Conservation (phyloP, 2,797 vertebrate genomes). For the Chrysolophus pictus region DNA sequence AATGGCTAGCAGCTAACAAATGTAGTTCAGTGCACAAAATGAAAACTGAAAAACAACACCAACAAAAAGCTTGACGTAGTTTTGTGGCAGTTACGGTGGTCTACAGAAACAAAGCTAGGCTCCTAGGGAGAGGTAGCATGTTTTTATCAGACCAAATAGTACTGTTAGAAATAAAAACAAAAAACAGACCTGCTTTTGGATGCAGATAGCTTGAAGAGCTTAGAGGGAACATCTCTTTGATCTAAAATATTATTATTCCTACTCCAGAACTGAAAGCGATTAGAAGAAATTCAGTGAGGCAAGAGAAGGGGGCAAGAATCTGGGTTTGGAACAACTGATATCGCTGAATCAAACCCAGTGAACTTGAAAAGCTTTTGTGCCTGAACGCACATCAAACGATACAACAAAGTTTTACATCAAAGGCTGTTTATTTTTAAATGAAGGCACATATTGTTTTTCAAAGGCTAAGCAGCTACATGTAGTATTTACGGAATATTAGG, state of each 20-base stretch:
- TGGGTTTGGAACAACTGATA: not conserved
- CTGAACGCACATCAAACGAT: not conserved
- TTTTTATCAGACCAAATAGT: not conserved
- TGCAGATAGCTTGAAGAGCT: not conserved
- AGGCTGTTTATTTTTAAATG: slow-evolving; percentile 13
- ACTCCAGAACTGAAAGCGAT: not conserved
- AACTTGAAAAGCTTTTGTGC: not conserved
- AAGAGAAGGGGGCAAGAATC: not conserved
- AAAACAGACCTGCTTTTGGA: not conserved
- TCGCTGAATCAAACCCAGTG: not conserved
- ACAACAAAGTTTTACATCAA: slow-evolving; percentile 15
- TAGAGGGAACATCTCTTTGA: slow-evolving; percentile 11
- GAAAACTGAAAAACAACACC: not conserved
- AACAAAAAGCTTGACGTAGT: not conserved
- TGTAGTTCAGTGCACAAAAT: not conserved
- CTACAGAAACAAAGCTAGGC: not conserved
- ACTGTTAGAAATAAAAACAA: not conserved
- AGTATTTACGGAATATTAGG: not conserved
- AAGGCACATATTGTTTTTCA: slow-evolving; percentile 9
- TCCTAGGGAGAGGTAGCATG: not conserved
- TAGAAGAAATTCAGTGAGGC: not conserved
- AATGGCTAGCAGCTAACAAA: not conserved
- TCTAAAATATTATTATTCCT: not conserved
- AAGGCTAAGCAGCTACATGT: not conserved
- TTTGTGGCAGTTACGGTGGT: accelerated